phyloP scores from a whole-genome alignment of 2,797 vertebrate species.

The Clarias pachynema region DNA sequence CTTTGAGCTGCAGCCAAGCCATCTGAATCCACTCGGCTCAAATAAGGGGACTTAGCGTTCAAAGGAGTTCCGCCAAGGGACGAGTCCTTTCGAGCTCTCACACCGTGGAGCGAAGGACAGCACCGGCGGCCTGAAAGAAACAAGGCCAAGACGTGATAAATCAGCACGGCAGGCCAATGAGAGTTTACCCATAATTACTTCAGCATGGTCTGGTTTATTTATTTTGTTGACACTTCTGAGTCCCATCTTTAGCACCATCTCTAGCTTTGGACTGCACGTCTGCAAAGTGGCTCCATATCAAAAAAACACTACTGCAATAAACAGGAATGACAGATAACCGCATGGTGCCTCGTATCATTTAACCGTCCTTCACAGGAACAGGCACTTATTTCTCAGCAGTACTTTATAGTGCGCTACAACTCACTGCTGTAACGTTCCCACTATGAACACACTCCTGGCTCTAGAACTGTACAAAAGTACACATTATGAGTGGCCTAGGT shows the following conservation, averaged over 20 bases:
- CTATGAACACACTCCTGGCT: slow-evolving; percentile 38
- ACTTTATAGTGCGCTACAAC: slow-evolving; percentile 9
- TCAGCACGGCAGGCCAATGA: slow-evolving; percentile 33
- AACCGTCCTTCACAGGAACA: slow-evolving; percentile 14
- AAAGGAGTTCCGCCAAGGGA: slow-evolving; percentile 72
- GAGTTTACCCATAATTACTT: slow-evolving; percentile 45
- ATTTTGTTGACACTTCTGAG: slow-evolving; percentile 20
- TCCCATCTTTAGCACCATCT: slow-evolving; percentile 20
- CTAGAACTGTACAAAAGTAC: not conserved
- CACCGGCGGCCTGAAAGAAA: slow-evolving; percentile 31
- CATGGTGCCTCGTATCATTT: slow-evolving; percentile 17
- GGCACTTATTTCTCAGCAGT: not conserved
- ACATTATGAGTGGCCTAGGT: slow-evolving; percentile 1
- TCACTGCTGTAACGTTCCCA: not conserved
- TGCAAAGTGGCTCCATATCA: slow-evolving; percentile 16
- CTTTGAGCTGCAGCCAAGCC: slow-evolving; percentile 80
- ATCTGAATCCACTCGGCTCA: slow-evolving; percentile 85
- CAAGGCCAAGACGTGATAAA: slow-evolving; percentile 42
- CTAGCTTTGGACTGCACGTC: not conserved
- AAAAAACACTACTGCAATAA: slow-evolving; percentile 23
- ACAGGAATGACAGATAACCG: slow-evolving; percentile 24
- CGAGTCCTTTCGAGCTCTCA: slow-evolving; percentile 66
- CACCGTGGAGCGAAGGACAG: slow-evolving; percentile 54
- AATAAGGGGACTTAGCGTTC: slow-evolving; percentile 80
- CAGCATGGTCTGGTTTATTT: slow-evolving; percentile 39